Base-by-base conservation (phyloP, 2,113 vertebrate species). In the Campylorhamphus procurvoides region DNA sequence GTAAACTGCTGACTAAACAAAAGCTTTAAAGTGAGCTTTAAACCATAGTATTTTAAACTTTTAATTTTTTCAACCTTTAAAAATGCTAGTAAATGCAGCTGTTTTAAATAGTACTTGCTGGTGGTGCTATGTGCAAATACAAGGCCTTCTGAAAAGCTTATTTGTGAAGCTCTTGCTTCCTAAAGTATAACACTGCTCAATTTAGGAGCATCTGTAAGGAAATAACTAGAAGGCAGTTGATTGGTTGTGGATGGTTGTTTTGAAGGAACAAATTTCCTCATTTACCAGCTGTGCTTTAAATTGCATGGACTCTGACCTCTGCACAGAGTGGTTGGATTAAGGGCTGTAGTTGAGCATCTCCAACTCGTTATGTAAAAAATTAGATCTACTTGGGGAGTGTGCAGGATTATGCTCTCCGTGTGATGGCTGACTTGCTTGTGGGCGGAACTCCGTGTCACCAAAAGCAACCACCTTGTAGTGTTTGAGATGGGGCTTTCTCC, bases 301-400 rank as follows among this genome's bases (percentile, higher is more conserved):
- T 79, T 18, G 17, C 29, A 33, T 39, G 50, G 39, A 42, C 63
- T 94, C 13, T 95, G 93, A 84, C 47, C 66, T 95, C 62, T 87
- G 64, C 18, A 3, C 58, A 17, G 35, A 77, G 66, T 58, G 58
- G 69, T 74, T 92, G 78, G 87, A 95, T 96, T 95, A 94, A 95
- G 68, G 60, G 53, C 81, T 91, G 37, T 71, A 19, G 75, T 37
- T 90, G 92, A 89, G 74, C 92, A 91, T 93, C 87, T 88, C 62
- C 79, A 67, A 72, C 14, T n/a, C 0, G 5, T 78, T 40, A 78
- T 86, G 29, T 92, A 96, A 96, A 95, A 93, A 79, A 66, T 39
- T 3, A 84, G 33, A 55, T 94, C 37, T 50, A 0, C 4, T 29
- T 79, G 80, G 53, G 42, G n/a, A 63, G 52, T 53, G 4, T 50